Evolutionary conservation across 2,113 vertebrate species (phyloP).

Genomic region (Girardinichthys multiradiatus): DNA sequence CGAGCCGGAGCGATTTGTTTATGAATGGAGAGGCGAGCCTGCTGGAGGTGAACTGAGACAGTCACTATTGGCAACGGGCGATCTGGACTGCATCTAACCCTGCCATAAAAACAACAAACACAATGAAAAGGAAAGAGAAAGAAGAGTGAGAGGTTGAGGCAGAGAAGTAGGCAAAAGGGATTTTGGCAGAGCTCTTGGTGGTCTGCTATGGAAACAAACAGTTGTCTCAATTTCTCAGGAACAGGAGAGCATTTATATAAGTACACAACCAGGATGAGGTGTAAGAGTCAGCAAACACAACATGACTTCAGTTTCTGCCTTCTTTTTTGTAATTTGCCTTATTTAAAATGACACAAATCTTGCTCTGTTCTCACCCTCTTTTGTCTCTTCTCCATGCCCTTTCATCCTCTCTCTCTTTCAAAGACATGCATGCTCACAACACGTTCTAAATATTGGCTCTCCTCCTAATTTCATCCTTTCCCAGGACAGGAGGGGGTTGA

Average conservation of each 20-base stretch:
- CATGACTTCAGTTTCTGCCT: background rate
- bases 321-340: constrained; percentile 12
- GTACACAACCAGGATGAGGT: constrained; percentile 21
- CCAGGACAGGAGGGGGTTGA: constrained; percentile 84
- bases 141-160: constrained; percentile 55
- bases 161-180: constrained; percentile 22
- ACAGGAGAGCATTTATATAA: constrained; percentile 48
- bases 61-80: constrained; percentile 73
- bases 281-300: constrained; percentile 30
- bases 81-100: constrained; percentile 72
- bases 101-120: constrained; percentile 73
- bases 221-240: constrained; percentile 68
- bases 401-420: constrained; percentile 41
- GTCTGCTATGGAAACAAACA: constrained; percentile 73
- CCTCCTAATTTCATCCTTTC: constrained; percentile 71
- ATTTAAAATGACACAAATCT: constrained; percentile 16
- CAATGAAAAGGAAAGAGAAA: constrained; percentile 58
- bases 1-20: constrained; percentile 68
- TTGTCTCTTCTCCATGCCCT: constrained; percentile 13
- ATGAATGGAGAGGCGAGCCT: constrained; percentile 65
- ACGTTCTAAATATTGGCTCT: constrained; percentile 61
- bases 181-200: constrained; percentile 58
- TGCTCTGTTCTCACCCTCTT: background rate
- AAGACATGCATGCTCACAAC: constrained; percentile 30
- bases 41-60: constrained; percentile 72